Conservation (phyloP, 2,797 vertebrate genomes). For the Psittacula echo region DNA sequence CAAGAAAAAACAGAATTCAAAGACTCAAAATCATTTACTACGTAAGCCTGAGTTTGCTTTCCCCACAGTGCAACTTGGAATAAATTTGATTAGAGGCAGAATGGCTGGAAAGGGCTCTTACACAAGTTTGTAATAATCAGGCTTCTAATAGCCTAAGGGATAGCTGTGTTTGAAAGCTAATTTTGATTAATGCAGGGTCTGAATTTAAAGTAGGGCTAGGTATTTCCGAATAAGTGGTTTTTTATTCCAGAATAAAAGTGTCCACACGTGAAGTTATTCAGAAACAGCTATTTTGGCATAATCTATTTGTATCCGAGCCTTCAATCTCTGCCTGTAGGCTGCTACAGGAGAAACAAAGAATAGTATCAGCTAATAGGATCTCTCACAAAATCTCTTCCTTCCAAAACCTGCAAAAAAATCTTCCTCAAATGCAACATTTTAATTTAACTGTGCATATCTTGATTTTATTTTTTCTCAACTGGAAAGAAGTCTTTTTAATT, state of each 20-base stretch:
- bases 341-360: conserved; percentile 45
- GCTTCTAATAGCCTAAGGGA: conserved; percentile 53
- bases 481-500: conserved; percentile 18
- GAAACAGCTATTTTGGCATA: conserved; percentile 52
- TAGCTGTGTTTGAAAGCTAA: conserved; percentile 57
- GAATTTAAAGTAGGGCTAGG: conserved; percentile 57
- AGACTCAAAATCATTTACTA: conserved; percentile 6
- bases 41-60: conserved; percentile 6
- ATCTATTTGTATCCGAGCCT: conserved; percentile 3
- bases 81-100: conserved; percentile 43
- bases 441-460: conserved; percentile 28
- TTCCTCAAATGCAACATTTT: conserved; percentile 15
- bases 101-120: conserved; percentile 25
- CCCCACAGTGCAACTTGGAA: conserved; percentile 3
- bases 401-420: conserved; percentile 23
- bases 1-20: conserved; percentile 8
- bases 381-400: conserved; percentile 35
- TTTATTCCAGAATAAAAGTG: conserved; percentile 54
- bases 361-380: conserved; percentile 57
- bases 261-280: conserved; percentile 44
- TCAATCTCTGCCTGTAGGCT: conserved; percentile 56
- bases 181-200: conserved; percentile 59
- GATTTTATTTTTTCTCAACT: conserved; percentile 12
- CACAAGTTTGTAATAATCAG: conserved; percentile 38
- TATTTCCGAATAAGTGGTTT: conserved; percentile 53